Evolutionary conservation across 2,888 invertebrate genomes (phyloP).

Genomic region (Gisinianus flammeolus): DNA sequence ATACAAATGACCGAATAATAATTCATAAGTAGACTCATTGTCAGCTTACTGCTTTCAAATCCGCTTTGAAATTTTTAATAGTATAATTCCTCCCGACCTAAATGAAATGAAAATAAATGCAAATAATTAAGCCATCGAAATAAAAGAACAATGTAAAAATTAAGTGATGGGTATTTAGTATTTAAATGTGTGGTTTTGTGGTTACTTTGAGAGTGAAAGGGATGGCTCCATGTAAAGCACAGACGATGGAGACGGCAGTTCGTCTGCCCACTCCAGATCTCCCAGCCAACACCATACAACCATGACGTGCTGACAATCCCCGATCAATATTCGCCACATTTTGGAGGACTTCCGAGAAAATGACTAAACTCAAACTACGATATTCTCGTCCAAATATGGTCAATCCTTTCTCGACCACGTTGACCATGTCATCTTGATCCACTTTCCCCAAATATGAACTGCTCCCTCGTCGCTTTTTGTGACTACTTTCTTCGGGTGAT

Average conservation of each 20-base stretch:
- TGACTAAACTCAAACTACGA: conserved; percentile 68
- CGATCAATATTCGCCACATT: conserved; percentile 71
- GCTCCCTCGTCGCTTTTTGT: background rate
- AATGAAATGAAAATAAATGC: too few species aligned
- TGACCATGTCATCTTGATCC: conserved; percentile 69
- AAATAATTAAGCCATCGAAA: too few species aligned
- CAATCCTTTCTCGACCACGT: conserved; percentile 69
- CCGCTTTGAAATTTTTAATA: conserved; percentile 74
- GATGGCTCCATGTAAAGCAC: conserved; percentile 74
- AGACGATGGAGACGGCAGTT: conserved; percentile 76
- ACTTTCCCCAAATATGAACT: conserved; percentile 60
- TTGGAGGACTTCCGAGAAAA: conserved; percentile 72
- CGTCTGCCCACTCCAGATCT: conserved; percentile 81
- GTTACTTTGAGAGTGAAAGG: conserved; percentile 66
- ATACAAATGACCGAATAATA: conserved; percentile 5
- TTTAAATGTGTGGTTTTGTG: too few species aligned
- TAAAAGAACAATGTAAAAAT: too few species aligned
- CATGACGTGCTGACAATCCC: conserved; percentile 68
- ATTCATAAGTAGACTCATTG: too few species aligned
- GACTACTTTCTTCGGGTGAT: background rate
- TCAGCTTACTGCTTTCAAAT: conserved; percentile 74
- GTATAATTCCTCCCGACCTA: conserved; percentile 68
- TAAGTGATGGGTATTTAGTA: too few species aligned
- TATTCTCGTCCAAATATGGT: conserved; percentile 70
- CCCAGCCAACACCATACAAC: conserved; percentile 75